Evolutionary conservation across 2,113 vertebrate species (phyloP).

Genomic region (Chlorodrepanis virens): DNA sequence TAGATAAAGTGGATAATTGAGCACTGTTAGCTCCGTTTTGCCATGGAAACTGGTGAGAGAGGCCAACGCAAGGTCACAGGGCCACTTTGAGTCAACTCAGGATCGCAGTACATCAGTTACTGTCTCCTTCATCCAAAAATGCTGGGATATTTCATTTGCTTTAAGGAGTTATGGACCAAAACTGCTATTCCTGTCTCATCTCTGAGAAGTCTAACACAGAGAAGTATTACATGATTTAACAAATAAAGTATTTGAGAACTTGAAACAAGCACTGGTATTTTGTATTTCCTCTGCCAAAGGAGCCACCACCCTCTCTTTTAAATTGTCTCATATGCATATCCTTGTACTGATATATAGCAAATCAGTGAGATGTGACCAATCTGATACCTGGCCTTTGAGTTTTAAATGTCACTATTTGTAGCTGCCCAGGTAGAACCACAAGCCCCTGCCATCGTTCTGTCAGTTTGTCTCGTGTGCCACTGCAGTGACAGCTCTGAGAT

Average conservation of each 20-base stretch:
- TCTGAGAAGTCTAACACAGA: neutral
- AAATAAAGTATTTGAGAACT: neutral
- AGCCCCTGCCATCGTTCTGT: fast-evolving
- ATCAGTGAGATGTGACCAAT: neutral
- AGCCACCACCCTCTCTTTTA: neutral
- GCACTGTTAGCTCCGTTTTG: slow-evolving; percentile 7
- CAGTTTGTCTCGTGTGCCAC: fast-evolving
- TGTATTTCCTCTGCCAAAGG: neutral
- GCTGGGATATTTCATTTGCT: fast-evolving
- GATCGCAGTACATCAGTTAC: neutral
- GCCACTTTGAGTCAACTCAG: neutral
- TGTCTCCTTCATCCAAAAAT: neutral
- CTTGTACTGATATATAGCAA: fast-evolving
- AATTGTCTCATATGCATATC: neutral
- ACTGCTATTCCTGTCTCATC: neutral
- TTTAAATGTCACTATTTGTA: neutral
- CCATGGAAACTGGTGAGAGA: neutral
- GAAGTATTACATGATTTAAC: neutral
- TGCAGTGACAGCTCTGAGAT: neutral
- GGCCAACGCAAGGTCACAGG: neutral
- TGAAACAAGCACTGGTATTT: neutral
- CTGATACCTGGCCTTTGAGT: neutral
- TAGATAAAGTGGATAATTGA: slow-evolving; percentile 47
- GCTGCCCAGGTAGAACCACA: neutral
- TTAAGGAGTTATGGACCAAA: neutral